Conservation (phyloP, 2,113 vertebrate genomes). For the Pundamilia nyererei region DNA sequence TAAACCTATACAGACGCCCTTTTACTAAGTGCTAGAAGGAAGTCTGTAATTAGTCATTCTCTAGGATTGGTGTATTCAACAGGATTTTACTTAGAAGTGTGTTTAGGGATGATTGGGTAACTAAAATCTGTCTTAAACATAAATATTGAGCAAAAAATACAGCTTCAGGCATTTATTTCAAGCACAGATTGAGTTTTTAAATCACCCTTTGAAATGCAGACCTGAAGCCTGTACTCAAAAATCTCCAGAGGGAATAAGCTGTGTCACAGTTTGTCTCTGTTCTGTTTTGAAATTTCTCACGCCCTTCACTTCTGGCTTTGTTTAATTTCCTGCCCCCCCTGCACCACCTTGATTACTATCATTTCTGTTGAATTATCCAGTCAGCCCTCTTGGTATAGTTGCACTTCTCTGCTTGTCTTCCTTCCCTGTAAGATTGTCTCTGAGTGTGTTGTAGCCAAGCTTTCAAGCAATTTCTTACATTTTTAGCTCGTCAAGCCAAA, state of each 20-base stretch:
- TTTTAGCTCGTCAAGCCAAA: neutral
- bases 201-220: neutral
- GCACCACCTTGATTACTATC: neutral
- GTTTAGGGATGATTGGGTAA: neutral
- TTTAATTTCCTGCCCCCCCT: neutral
- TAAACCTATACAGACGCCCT: neutral
- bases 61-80: neutral
- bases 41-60: neutral
- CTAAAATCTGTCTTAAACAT: neutral
- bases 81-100: neutral
- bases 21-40: neutral
- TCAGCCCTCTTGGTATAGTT: neutral
- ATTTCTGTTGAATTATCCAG: neutral
- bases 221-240: neutral
- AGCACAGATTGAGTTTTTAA: neutral
- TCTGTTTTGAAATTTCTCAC: neutral
- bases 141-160: neutral
- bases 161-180: neutral
- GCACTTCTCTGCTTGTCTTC: neutral
- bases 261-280: neutral
- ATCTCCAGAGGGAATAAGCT: too few relatives aligned
- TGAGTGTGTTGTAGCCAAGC: neutral
- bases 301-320: neutral
- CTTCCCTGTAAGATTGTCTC: neutral
- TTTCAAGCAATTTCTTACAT: neutral